Conservation (phyloP, 2,888 invertebrate genomes). For the Orthosia gracilis region DNA sequence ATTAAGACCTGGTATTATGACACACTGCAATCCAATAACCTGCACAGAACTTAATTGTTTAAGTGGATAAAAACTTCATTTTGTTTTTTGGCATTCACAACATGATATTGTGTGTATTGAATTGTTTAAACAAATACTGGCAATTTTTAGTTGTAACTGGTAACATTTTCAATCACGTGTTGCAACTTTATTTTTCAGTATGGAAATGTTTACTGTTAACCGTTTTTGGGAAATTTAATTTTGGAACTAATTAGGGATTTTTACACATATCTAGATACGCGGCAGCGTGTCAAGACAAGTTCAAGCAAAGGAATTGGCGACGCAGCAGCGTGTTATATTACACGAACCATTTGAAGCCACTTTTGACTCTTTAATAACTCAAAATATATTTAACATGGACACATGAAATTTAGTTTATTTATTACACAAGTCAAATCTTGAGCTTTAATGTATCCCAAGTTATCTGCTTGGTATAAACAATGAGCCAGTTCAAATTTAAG, state of each 20-base stretch:
- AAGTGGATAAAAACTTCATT: not conserved
- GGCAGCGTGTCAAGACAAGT: too few relatives aligned
- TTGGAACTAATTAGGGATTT: slow-evolving; percentile 28
- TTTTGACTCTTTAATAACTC: too few relatives aligned
- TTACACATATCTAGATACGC: not conserved
- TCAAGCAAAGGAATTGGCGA: too few relatives aligned
- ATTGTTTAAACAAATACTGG: slow-evolving; percentile 1
- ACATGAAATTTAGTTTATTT: too few relatives aligned
- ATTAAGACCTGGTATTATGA: slow-evolving; percentile 31
- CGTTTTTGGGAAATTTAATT: not conserved
- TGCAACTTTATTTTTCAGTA: slow-evolving; percentile 28
- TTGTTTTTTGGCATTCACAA: not conserved
- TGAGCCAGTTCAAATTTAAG: too few relatives aligned
- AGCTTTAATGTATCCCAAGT: too few relatives aligned
- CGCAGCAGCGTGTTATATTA: too few relatives aligned
- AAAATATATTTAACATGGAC: too few relatives aligned
- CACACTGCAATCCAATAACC: slow-evolving; percentile 27
- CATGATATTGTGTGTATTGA: not conserved
- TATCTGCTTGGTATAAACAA: too few relatives aligned
- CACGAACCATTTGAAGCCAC: too few relatives aligned
- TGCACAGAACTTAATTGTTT: slow-evolving; percentile 11
- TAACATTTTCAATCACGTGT: slow-evolving; percentile 37
- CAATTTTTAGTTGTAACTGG: slow-evolving; percentile 6
- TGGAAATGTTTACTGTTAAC: slow-evolving; percentile 17
- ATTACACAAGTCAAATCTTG: too few relatives aligned